Base-by-base conservation (phyloP, 2,797 vertebrate species). In the Sebastes oblongus region DNA sequence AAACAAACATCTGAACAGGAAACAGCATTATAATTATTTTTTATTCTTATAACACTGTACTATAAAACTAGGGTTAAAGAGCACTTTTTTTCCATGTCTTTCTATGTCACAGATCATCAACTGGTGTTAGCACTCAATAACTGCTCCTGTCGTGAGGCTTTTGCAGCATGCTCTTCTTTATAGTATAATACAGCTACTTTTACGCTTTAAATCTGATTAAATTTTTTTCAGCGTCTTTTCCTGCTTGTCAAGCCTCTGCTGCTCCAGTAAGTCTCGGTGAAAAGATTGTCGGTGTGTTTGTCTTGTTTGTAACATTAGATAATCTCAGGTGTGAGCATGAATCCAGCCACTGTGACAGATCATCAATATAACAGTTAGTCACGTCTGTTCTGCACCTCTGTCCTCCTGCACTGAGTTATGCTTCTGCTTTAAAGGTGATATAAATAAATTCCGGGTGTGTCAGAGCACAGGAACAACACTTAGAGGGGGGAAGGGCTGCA, bases 161-260 rank as follows among this genome's bases (percentile, higher is more conserved):
- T 13, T 0, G 36, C 36, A 39, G 36, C 12, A 39, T 39, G 36
- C 36, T 13, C 36, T 39, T 39, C 36, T 1, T 39, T 39, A 39
- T 39, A 5, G 36, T 13, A 39, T 13, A 39, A 39, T 39, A 39
- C 12, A 39, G 36, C 0, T 39, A 39, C 36, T 5, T 5, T 1
- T 39, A 39, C 4, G 2, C 36, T 39, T 0, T 5, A 5, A 39
- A 13, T 39, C 0, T 39, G 4, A 39, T 39, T 39, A 5, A 0
- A 39, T 39, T 39, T 39, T 39, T 13, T 39, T 12, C 36, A 39
- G 36, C 2, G 5, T 39, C 36, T 39, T 39, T 2, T 39, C 5
- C 36, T 39, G 12, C 36, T 39, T 2, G 13, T 14, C 36, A 39
- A 39, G 36, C 36, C 5, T 39, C 5, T 12, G 0, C 36, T 39